Evolutionary conservation across 92 coral and sea anemone genomes (phyloP), one percentile per base, ranked within the genome.

Genomic region (Zoanthus solanderi): DNA sequence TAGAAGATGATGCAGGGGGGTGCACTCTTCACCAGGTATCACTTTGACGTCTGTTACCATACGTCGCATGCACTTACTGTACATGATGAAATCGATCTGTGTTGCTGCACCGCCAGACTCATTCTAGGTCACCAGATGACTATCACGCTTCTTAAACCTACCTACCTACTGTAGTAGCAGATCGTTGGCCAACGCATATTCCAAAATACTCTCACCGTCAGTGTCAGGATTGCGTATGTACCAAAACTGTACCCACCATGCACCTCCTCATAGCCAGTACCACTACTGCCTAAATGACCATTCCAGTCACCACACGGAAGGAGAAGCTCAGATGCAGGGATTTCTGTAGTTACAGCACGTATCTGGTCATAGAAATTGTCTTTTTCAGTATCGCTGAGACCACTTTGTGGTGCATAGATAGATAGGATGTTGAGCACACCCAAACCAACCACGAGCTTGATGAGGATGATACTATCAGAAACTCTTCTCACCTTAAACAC

Each of bases 11-110:
- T 82, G 88, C n/a, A 71, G 90, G 13, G 72, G 23, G 57, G 75
- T 75, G 47, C 45, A 18, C 54, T 88, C 91, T 46, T 88, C 88
- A 46, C 78, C 72, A 7, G 91, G 83, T 8, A 60, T 13, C n/a
- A 60, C 68, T 60, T 60, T 60, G 6, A 60, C 68, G 23, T 60
- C 17, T 60, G 68, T 17, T 0, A 60, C 23, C 1, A 60, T 13
- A 12, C 10, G 10, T 50, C 54, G 54, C 54, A 50, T 50, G 54
- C 54, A 5, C 54, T 50, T 50, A 9, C 54, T 6, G 54, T 12
- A 60, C 68, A 60, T 10, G 18, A 60, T 60, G 23, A 60, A 60
- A 18, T 60, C 68, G 2, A 60, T 60, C 68, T 0, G 61, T 9
- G 61, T 54, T 9, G 61, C 9, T 54, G 61, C 15, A 54, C 15